Base-by-base conservation (phyloP, 2,113 vertebrate species). In the Craseonycteris thonglongyai region DNA sequence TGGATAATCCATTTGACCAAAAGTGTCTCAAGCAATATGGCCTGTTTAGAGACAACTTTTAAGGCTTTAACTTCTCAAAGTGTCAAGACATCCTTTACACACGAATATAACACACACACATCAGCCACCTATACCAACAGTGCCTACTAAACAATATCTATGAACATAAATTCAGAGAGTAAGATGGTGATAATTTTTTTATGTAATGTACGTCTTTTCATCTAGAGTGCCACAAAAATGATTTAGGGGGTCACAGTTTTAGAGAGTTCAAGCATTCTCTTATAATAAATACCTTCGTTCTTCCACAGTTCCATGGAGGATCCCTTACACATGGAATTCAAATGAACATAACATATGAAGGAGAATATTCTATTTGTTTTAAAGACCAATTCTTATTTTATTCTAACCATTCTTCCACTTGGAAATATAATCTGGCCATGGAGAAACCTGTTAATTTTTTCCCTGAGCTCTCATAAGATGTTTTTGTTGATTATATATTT, bases 351-450 rank as follows among this genome's bases (percentile, higher is more conserved):
- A 45, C 38, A 35, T 28, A 63, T 11, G 33, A 91, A 80, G 7
- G 7, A 87, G 12, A 51, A 6, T 75, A 80, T 22, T 65, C 12
- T 59, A 33, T 84, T 69, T 90, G 38, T 91, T 35, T 95, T 94
- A 92, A 92, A 72, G 15, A 74, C 2, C 26, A 76, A 33, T 56
- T 96, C n/a, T 72, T n/a, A 63, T 87, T 92, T 87, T 86, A 85
- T 90, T 35, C 7, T 81, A 7, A 42, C 2, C 47, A 63, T 80
- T 88, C 21, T 68, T 86, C 42, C 65, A 81, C 0, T 56, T 78
- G 16, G 75, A 16, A 79, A 47, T 68, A 40, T 24, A 63, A 42
- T 89, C 6, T 93, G 26, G 12, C 13, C 5, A 26, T 79, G 10
- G 24, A 78, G 63, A 93, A 82, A 19, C 3, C 18, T 90, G 9